Conservation (phyloP, 2,797 vertebrate species). For the Clarias fuscus region DNA sequence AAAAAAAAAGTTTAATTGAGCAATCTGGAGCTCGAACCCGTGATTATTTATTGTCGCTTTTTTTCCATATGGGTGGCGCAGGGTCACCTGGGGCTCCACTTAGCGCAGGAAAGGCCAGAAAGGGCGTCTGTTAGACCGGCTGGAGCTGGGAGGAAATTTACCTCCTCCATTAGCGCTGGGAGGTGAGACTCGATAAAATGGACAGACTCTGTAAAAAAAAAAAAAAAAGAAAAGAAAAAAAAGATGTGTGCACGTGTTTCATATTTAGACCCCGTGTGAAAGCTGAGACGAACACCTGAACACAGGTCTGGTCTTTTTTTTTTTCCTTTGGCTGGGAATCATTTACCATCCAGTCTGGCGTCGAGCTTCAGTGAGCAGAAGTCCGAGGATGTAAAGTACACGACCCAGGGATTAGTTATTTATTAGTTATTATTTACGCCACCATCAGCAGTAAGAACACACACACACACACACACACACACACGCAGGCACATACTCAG, state of each 20-base stretch:
- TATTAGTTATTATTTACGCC: slow-evolving; percentile 4
- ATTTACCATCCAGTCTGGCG: slow-evolving; percentile 30
- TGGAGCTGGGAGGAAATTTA: slow-evolving; percentile 18
- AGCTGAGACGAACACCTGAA: slow-evolving; percentile 19
- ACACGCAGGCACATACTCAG: slow-evolving; percentile 60
- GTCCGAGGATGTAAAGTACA: background rate
- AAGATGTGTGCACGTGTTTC: background rate
- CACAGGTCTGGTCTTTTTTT: background rate
- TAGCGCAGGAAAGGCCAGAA: slow-evolving; percentile 34
- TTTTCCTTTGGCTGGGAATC: slow-evolving; percentile 14
- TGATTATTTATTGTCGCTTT: slow-evolving; percentile 38
- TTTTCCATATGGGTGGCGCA: slow-evolving; percentile 13
- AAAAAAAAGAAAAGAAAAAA: slow-evolving; percentile 3
- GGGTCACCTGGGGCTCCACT: slow-evolving; percentile 45
- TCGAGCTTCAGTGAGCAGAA: slow-evolving; percentile 29
- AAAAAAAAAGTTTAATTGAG: slow-evolving; percentile 43
- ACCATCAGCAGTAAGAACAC: slow-evolving; percentile 26
- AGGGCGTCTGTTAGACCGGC: slow-evolving; percentile 24
- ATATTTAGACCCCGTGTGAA: slow-evolving; percentile 28
- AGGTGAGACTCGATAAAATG: slow-evolving; percentile 19
- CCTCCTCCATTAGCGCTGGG: slow-evolving; percentile 3
- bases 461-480: slow-evolving; percentile 54
- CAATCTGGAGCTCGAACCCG: slow-evolving; percentile 43
- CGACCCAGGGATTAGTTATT: slow-evolving; percentile 1
- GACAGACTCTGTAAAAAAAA: background rate